Evolutionary conservation across 2,797 vertebrate species (phyloP).

Genomic region (Gallinago nigripennis): DNA sequence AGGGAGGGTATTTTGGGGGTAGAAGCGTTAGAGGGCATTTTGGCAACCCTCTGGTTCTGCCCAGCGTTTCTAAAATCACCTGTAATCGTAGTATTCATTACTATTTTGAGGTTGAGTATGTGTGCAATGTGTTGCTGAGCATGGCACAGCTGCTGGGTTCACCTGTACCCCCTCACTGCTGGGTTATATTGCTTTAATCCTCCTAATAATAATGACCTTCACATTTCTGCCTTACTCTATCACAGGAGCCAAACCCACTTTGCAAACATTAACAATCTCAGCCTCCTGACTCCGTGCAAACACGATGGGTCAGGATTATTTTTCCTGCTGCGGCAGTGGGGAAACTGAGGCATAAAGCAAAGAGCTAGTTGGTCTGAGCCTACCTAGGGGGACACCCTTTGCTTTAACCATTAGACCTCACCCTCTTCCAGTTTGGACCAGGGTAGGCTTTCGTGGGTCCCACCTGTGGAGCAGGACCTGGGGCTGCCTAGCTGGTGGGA

Average conservation of each 20-base stretch:
- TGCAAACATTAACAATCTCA: background rate
- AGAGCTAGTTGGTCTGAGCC: background rate
- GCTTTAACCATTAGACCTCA: background rate
- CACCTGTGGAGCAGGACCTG: background rate
- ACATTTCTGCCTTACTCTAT: conserved; percentile 43
- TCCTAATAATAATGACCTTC: conserved; percentile 59
- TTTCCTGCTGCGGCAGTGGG: background rate
- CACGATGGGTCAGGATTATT: background rate
- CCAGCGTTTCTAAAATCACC: background rate
- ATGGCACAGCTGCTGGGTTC: background rate
- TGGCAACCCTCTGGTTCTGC: background rate
- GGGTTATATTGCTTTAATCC: conserved; percentile 29
- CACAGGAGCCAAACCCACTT: conserved; percentile 58
- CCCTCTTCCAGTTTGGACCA: background rate
- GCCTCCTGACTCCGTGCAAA: background rate
- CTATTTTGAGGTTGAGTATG: rapidly evolving
- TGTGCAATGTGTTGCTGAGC: background rate
- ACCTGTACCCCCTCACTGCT: background rate
- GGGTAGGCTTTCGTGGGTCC: background rate
- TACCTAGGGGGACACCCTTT: background rate
- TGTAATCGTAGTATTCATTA: rapidly evolving
- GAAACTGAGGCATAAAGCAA: conserved; percentile 48
- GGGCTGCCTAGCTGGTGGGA: background rate
- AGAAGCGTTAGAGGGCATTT: background rate
- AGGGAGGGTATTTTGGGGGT: background rate